These are phyloP conservation scores for Strigops habroptila DNA, from an alignment of 2,113 vertebrate genomes.

Conservation along the genomic window DNA sequence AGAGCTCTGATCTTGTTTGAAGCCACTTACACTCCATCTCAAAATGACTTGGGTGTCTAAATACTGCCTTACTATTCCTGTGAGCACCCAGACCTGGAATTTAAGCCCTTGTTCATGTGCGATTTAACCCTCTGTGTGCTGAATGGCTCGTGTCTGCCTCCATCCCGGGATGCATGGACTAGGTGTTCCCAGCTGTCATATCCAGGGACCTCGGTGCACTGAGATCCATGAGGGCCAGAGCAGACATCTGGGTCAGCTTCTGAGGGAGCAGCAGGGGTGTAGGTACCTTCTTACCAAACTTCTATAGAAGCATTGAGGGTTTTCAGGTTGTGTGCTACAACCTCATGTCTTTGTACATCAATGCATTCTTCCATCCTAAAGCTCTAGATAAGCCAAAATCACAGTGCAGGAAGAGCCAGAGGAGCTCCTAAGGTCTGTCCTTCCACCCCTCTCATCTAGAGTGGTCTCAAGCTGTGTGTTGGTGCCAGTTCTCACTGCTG, in stretches of 20 bases:
- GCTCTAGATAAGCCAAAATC: background rate
- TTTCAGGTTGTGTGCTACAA: accelerated
- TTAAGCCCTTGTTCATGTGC: accelerated
- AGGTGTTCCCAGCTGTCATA: background rate
- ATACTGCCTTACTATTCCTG: background rate
- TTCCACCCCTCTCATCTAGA: background rate
- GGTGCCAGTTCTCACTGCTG: accelerated
- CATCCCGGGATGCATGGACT: accelerated
- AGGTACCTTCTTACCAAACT: background rate
- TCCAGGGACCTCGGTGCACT: background rate
- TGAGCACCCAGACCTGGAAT: background rate
- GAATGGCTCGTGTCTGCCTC: background rate
- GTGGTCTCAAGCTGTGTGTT: accelerated
- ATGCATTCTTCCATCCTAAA: background rate
- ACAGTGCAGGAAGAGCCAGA: background rate
- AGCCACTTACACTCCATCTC: background rate
- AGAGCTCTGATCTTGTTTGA: background rate
- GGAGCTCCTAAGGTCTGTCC: background rate
- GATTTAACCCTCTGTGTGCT: accelerated
- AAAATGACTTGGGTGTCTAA: background rate
- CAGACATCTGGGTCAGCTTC: background rate
- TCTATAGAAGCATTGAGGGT: background rate
- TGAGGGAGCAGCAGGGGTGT: background rate
- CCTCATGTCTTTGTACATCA: accelerated
- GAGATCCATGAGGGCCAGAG: accelerated